Evolutionary conservation across 2,113 vertebrate genomes (phyloP).

Genomic region (Datnioides undecimradiatus): DNA sequence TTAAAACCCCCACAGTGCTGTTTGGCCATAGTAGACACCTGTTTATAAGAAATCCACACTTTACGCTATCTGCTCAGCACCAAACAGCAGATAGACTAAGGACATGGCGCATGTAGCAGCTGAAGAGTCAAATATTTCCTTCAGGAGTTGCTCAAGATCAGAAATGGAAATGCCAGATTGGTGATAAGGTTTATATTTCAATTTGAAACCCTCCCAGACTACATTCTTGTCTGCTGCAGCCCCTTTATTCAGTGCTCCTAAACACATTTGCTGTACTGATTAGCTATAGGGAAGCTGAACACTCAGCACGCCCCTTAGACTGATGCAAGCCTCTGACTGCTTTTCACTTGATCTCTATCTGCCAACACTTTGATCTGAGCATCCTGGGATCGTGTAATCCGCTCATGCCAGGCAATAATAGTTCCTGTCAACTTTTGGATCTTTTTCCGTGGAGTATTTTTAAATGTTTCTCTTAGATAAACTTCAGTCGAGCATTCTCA

Average conservation of each 20-base stretch:
- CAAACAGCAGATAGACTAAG: neutral
- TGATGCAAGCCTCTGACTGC: conserved; percentile 46
- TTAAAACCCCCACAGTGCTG: too few species aligned
- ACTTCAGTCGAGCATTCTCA: conserved; percentile 15
- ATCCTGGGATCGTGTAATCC: conserved; percentile 62
- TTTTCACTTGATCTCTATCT: conserved; percentile 71
- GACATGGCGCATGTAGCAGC: neutral
- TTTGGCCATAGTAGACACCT: too few species aligned
- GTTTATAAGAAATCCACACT: too few species aligned
- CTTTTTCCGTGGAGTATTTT: conserved; percentile 43
- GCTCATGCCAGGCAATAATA: conserved; percentile 58
- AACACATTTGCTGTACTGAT: conserved; percentile 49
- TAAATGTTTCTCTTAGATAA: conserved; percentile 39
- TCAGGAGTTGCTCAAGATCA: neutral
- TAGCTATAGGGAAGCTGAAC: conserved; percentile 62
- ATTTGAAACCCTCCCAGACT: conserved; percentile 47
- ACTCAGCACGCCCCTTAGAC: conserved; percentile 45
- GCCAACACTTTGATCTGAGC: conserved; percentile 68
- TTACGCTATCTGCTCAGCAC: neutral
- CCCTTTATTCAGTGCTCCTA: conserved; percentile 35
- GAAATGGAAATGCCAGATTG: conserved; percentile 59
- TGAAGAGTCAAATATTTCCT: neutral
- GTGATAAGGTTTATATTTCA: conserved; percentile 63
- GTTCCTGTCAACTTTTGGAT: conserved; percentile 55
- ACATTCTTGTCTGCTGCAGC: conserved; percentile 61